Evolutionary conservation across 2,797 vertebrate genomes (phyloP).

Genomic region (Phoebastria nigripes): DNA sequence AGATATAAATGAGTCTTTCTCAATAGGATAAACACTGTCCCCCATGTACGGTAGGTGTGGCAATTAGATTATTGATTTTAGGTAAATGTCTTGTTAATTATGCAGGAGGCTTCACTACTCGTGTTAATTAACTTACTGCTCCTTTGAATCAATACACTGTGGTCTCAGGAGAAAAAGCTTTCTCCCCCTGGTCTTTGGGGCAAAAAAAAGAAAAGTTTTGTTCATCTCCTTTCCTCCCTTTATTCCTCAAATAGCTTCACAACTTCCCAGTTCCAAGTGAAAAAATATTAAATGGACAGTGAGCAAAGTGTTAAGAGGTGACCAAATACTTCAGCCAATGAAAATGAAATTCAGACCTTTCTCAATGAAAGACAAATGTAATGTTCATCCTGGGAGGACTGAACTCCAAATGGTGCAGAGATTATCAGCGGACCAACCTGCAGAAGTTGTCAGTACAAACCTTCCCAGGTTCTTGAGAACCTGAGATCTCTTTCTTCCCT

Average conservation of each 20-base stretch:
- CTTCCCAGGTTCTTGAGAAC: neutral
- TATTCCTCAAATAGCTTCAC: neutral
- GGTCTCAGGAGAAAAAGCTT: conserved; percentile 66
- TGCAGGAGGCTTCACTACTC: conserved; percentile 79
- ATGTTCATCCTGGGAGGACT: neutral
- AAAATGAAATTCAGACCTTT: neutral
- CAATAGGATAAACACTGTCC: conserved; percentile 73
- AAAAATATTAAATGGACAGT: neutral
- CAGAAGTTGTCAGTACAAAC: neutral
- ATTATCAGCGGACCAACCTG: neutral
- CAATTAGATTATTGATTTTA: conserved; percentile 87
- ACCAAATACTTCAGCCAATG: neutral
- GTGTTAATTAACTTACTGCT: conserved; percentile 83
- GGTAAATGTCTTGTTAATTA: conserved; percentile 85
- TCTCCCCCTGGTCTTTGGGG: neutral
- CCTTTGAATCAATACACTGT: conserved; percentile 77
- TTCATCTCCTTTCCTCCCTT: neutral
- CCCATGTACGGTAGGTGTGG: conserved; percentile 77
- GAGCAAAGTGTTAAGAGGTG: neutral
- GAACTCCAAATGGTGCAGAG: neutral
- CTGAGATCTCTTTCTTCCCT: neutral
- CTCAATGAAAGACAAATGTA: neutral
- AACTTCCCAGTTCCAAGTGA: neutral
- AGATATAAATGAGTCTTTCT: conserved; percentile 77
- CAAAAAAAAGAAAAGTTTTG: neutral